Evolutionary conservation across 1,140 invertebrate genomes (phyloP).

Genomic region (Aphelinus certus): DNA sequence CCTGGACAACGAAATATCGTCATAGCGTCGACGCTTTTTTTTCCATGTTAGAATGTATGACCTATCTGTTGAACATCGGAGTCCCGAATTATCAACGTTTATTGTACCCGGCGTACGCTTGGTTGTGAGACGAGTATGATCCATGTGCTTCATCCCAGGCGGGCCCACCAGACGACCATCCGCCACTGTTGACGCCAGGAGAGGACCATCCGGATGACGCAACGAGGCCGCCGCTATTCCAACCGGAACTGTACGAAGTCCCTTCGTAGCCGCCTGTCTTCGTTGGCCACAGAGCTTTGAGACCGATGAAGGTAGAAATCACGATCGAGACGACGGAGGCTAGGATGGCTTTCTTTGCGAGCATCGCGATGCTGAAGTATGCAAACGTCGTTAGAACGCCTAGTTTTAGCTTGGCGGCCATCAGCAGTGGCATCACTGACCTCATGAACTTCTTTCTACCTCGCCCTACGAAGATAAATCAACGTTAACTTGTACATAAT

Average conservation of each 20-base stretch:
- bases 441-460: conserved; percentile 68
- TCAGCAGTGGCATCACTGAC: conserved; percentile 69
- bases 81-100: conserved; percentile 18
- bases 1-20: too few relatives aligned
- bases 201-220: conserved; percentile 56
- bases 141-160: conserved; percentile 43
- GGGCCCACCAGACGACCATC: conserved; percentile 58
- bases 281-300: conserved; percentile 41
- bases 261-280: too few relatives aligned
- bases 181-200: conserved; percentile 55
- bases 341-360: conserved; percentile 75
- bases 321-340: conserved; percentile 71
- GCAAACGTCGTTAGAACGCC: conserved; percentile 67
- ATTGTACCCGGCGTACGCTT: conserved; percentile 44
- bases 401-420: conserved; percentile 72
- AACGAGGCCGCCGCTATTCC: background rate
- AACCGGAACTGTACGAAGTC: background rate
- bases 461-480: conserved; percentile 60
- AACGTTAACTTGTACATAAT: background rate
- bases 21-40: too few relatives aligned
- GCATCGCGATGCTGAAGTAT: conserved; percentile 70
- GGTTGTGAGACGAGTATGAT: conserved; percentile 40
- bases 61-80: too few relatives aligned
- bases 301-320: conserved; percentile 69
- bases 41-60: too few relatives aligned